A percentile compares a stretch with the other conserved stretches of the same genome.
phyloP scores from a whole-genome alignment of 2,888 invertebrate species.

The Andrena minutula region DNA sequence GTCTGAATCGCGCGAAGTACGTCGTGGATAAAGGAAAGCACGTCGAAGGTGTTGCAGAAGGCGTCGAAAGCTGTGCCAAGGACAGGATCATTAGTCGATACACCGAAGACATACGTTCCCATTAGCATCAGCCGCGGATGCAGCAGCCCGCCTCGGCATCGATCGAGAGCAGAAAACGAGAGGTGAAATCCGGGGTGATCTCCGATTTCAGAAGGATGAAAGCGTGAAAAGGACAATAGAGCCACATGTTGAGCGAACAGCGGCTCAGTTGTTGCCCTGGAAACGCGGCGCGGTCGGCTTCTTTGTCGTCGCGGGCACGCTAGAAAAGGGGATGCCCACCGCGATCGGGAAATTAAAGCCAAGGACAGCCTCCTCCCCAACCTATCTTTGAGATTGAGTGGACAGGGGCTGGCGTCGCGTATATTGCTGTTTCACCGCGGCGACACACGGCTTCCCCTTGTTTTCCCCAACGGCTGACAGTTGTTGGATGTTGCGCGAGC shows the following conservation, averaged over 20 bases:
- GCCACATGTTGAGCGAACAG: constrained; percentile 38
- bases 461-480: constrained; percentile 6
- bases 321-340: constrained; percentile 31
- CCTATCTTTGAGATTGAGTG: constrained; percentile 47
- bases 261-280: constrained; percentile 16
- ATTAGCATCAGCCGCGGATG: not conserved
- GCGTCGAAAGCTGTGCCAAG: constrained; percentile 43
- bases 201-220: not conserved
- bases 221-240: constrained; percentile 7
- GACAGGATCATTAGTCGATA: constrained; percentile 39
- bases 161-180: not conserved
- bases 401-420: constrained; percentile 20
- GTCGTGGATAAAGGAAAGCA: not conserved
- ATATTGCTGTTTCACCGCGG: constrained; percentile 39
- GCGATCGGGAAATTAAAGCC: constrained; percentile 52
- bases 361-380: constrained; percentile 40
- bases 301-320: constrained; percentile 12
- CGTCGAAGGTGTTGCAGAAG: not conserved
- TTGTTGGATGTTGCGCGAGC: constrained; percentile 1
- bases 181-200: constrained; percentile 1
- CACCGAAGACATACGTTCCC: constrained; percentile 10
- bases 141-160: constrained; percentile 10
- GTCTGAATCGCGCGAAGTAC: not conserved
- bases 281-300: constrained; percentile 24
- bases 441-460: constrained; percentile 16